A percentile compares a stretch with the other conserved stretches of the same genome.
phyloP scores from a whole-genome alignment of 1,140 invertebrate genomes.

The Formica selysi region DNA sequence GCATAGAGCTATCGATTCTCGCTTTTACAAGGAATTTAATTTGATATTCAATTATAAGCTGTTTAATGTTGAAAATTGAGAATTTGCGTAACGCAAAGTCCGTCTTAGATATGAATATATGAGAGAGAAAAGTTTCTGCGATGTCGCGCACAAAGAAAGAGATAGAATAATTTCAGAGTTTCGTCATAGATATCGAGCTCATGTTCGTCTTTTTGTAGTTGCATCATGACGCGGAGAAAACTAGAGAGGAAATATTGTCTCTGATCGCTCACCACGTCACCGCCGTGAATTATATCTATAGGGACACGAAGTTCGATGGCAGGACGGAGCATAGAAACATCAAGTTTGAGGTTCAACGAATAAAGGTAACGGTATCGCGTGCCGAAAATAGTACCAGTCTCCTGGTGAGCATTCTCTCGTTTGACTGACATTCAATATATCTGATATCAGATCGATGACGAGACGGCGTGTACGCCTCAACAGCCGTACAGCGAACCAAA shows the following conservation, averaged over 20 bases:
- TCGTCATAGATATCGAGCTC: neutral
- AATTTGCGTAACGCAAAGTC: neutral
- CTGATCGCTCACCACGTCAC: slow-evolving; percentile 99
- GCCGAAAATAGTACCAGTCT: slow-evolving; percentile 8
- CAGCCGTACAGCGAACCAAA: slow-evolving; percentile 91
- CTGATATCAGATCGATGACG: slow-evolving; percentile 93
- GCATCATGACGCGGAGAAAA: slow-evolving; percentile 93
- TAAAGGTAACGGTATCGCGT: slow-evolving; percentile 90
- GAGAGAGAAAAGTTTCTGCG: neutral
- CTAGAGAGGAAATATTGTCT: slow-evolving; percentile 98
- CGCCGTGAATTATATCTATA: slow-evolving; percentile 99
- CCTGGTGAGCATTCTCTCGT: neutral
- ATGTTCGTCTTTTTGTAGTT: slow-evolving; percentile 83
- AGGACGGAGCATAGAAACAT: slow-evolving; percentile 95
- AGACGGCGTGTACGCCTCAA: slow-evolving; percentile 91
- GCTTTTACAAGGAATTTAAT: neutral
- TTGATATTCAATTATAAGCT: slow-evolving; percentile 12
- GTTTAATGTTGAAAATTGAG: slow-evolving; percentile 17
- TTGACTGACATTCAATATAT: slow-evolving; percentile 15
- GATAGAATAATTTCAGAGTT: neutral
- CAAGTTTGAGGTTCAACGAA: slow-evolving; percentile 99
- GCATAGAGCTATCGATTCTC: too few species aligned
- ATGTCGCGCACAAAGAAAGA: neutral
- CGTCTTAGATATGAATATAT: neutral
- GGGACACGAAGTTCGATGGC: slow-evolving; percentile 97